Evolutionary conservation across 2,797 vertebrate species (phyloP), one percentile per base, ranked within the genome.

Genomic region (Sebastes vulpes): DNA sequence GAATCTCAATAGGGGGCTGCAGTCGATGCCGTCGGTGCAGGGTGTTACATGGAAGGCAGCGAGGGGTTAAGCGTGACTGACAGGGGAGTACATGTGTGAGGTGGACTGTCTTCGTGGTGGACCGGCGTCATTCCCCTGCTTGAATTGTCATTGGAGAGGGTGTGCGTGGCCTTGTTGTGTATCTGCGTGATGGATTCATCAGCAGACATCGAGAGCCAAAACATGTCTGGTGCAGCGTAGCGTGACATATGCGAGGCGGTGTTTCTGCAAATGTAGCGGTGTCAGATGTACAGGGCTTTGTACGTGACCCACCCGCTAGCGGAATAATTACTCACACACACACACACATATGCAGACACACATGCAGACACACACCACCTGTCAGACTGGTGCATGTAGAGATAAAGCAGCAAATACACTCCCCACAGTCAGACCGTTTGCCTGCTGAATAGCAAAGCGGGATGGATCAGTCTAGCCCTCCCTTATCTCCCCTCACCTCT

Each of bases 1-100:
- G 94, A 95, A 93, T 94, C 82, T 89, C 82, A 94, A 93, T 90
- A 32, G 68, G 74, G 74, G 50, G 25, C 58, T 75, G 75, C 20
- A 54, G 75, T 90, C 83, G 69, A 76, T 86, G 76, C 52, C 23
- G 16, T 50, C 5, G 2, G 64, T 21, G 63, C 72, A 68, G 75
- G 63, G 31, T 21, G 63, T 48, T 67, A 74, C 71, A 64, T 4
- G 9, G 38, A 52, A 25, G 70, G 65, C 59, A 72, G 67, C 12
- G 20, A 75, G 52, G 75, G 72, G 86, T 89, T 91, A 89, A 89
- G 54, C 2, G 4, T 82, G 72, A 91, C 10, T 91, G 90, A 89
- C 83, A 70, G 77, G 10, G 61, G 56, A 77, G 75, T 71, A 25
- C 53, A 68, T 77, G 68, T 74, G 68, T 63, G 85, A 82, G 77